Conservation (phyloP, 1,140 invertebrate species). For the Meloidogyne floridensis region DNA sequence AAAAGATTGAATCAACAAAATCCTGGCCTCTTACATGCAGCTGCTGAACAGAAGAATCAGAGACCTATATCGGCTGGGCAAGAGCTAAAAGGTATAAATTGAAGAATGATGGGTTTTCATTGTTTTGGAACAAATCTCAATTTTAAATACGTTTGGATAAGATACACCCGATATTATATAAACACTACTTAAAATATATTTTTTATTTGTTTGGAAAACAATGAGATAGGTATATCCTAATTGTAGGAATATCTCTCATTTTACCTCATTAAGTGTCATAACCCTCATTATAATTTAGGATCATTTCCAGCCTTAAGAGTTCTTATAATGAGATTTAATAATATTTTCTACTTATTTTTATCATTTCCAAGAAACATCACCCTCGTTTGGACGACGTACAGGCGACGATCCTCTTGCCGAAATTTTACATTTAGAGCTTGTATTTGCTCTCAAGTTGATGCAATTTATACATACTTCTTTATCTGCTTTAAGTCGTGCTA, state of each 20-base stretch:
- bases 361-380: not conserved
- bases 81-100: slow-evolving; percentile 58
- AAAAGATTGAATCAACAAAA: slow-evolving; percentile 73
- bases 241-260: too few species aligned
- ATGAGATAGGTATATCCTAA: too few species aligned
- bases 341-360: not conserved
- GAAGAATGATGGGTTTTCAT: too few species aligned
- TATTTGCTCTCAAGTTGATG: slow-evolving; percentile 68
- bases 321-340: too few species aligned
- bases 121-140: too few species aligned
- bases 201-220: too few species aligned
- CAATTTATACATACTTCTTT: slow-evolving; percentile 71
- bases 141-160: too few species aligned
- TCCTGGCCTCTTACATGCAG: slow-evolving; percentile 23
- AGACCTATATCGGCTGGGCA: slow-evolving; percentile 50
- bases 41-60: slow-evolving; percentile 39
- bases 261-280: too few species aligned
- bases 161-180: too few species aligned
- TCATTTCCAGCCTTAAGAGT: too few species aligned
- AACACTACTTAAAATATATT: too few species aligned
- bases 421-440: slow-evolving; percentile 71
- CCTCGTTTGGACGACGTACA: slow-evolving; percentile 39
- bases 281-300: too few species aligned
- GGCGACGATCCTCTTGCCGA: slow-evolving; percentile 68
- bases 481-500: slow-evolving; percentile 72